Evolutionary conservation across 2,113 vertebrate genomes (phyloP).

Genomic region (Pionites leucogaster): DNA sequence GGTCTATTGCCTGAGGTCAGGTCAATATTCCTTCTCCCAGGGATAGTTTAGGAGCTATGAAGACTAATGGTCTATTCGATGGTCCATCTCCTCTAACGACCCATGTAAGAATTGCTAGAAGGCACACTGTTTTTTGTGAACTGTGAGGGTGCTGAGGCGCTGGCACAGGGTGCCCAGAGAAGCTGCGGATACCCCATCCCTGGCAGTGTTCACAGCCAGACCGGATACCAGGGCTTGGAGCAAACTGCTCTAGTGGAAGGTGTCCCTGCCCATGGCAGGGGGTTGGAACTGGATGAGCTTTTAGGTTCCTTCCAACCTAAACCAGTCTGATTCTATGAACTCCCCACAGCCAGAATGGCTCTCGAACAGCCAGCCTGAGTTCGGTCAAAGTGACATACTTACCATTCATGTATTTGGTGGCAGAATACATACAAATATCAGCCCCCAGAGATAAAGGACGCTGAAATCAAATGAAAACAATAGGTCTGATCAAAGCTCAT

Average conservation of each 20-base stretch:
- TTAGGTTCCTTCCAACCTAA: background rate
- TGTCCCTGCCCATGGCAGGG: background rate
- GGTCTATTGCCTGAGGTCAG: background rate
- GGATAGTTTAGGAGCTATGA: background rate
- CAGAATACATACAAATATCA: slow-evolving; percentile 94
- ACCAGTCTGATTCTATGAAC: background rate
- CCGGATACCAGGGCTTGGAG: background rate
- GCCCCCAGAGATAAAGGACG: slow-evolving; percentile 91
- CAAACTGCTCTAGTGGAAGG: background rate
- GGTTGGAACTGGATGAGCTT: background rate
- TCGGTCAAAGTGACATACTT: background rate
- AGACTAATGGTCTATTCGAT: background rate
- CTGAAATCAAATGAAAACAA: slow-evolving; percentile 66
- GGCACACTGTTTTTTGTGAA: background rate
- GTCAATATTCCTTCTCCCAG: background rate
- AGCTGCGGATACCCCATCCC: no score
- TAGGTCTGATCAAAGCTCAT: background rate
- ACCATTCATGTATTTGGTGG: slow-evolving; percentile 98
- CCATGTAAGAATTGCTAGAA: background rate
- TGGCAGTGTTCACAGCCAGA: no score
- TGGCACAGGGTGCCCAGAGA: background rate
- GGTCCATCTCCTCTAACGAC: background rate
- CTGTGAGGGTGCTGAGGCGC: background rate
- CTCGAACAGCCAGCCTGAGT: background rate
- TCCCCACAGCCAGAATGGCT: background rate